Evolutionary conservation across 2,113 vertebrate genomes (phyloP).

Genomic region (Actenoides lindsayi): DNA sequence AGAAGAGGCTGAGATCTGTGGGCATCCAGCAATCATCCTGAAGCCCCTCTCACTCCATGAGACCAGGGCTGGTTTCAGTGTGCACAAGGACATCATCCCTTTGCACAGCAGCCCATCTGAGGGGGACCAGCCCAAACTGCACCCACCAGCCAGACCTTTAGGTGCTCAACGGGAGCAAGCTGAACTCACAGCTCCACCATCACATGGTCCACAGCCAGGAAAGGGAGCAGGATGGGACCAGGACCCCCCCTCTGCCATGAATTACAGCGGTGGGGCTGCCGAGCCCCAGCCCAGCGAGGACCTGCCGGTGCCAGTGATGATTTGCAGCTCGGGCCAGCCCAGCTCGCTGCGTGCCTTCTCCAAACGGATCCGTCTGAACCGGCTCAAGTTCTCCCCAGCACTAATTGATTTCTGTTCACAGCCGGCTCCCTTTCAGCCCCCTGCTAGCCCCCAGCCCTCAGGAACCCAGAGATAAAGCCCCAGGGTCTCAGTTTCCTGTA

Average conservation of each 20-base stretch:
- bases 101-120: rapidly evolving
- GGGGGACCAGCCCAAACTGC: neutral
- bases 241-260: neutral
- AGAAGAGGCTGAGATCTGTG: neutral
- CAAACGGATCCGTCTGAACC: neutral
- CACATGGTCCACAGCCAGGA: neutral
- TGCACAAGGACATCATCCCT: neutral
- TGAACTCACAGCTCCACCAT: neutral
- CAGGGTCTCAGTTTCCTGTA: constrained; percentile 20
- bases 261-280: neutral
- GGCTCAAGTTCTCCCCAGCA: constrained; percentile 36
- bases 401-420: constrained; percentile 43
- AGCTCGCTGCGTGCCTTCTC: constrained; percentile 10
- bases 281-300: neutral
- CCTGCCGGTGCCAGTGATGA: neutral
- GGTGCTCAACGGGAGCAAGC: neutral
- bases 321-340: constrained; percentile 1
- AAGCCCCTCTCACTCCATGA: neutral
- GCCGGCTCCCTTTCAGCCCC: neutral
- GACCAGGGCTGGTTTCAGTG: rapidly evolving
- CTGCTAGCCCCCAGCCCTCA: constrained; percentile 6
- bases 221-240: neutral
- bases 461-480: neutral
- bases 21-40: neutral
- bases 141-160: neutral